Conservation (phyloP, 1,140 invertebrate genomes). For the Calliopsis andreniformis region DNA sequence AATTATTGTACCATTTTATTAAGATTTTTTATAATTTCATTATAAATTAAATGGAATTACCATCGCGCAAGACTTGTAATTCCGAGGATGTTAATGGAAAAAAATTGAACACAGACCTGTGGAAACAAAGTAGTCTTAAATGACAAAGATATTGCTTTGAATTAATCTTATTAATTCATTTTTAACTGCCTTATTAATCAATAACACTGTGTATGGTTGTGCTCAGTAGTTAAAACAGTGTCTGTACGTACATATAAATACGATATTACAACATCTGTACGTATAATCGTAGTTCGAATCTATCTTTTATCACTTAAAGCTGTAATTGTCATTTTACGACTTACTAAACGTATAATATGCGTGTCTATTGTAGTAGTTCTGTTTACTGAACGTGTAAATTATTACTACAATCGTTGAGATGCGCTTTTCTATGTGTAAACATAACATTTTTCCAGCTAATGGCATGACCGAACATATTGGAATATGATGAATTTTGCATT, state of each 20-base stretch:
- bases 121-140: background rate
- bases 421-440: slow-evolving; percentile 60
- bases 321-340: slow-evolving; percentile 45
- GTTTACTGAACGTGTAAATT: slow-evolving; percentile 38
- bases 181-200: slow-evolving; percentile 49
- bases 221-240: slow-evolving; percentile 60
- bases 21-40: slow-evolving; percentile 10
- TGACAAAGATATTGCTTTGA: slow-evolving; percentile 9
- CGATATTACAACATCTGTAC: slow-evolving; percentile 5
- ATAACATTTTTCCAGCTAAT: slow-evolving; percentile 55
- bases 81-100: background rate
- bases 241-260: slow-evolving; percentile 22
- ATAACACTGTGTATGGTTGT: slow-evolving; percentile 56
- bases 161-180: slow-evolving; percentile 51
- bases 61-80: slow-evolving; percentile 15
- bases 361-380: slow-evolving; percentile 43
- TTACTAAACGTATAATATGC: slow-evolving; percentile 29
- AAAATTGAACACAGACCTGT: background rate
- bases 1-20: slow-evolving; percentile 30
- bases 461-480: slow-evolving; percentile 46
- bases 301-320: slow-evolving; percentile 46
- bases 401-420: slow-evolving; percentile 47
- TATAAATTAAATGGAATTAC: slow-evolving; percentile 4
- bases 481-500: slow-evolving; percentile 49
- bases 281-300: slow-evolving; percentile 12